These are phyloP conservation scores for Tachypleus tridentatus DNA, from an alignment of 1,140 invertebrate species.

Conservation along the genomic window DNA sequence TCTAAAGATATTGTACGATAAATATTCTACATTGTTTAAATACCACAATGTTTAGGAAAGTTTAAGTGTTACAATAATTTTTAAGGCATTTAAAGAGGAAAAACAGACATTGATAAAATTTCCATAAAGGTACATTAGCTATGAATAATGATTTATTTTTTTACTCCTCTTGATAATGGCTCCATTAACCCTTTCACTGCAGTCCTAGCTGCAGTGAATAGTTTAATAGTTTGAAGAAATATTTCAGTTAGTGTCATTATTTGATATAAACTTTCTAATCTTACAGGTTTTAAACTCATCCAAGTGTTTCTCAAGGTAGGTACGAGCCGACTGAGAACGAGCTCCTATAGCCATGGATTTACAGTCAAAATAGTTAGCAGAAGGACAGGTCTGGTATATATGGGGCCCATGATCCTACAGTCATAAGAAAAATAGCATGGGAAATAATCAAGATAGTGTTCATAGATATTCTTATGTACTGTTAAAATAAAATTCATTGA, in stretches of 20 bases:
- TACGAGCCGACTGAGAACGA: constrained; percentile 93
- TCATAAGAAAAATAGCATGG: constrained; percentile 1
- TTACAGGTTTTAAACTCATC: constrained; percentile 54
- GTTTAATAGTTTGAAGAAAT: too few species aligned
- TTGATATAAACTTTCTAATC: constrained; percentile 2
- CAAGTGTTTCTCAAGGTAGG: constrained; percentile 89
- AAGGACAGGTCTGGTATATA: constrained; percentile 96
- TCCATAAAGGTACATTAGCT: not conserved
- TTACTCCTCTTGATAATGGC: not conserved
- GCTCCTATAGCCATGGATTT: constrained; percentile 98
- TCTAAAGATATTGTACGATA: too few species aligned
- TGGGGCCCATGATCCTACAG: constrained; percentile 79
- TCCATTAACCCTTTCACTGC: too few species aligned
- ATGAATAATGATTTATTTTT: constrained; percentile 3
- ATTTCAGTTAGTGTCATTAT: too few species aligned
- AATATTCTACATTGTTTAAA: too few species aligned
- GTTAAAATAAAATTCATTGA: too few species aligned
- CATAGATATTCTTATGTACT: too few species aligned
- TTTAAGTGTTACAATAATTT: too few species aligned
- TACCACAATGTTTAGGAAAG: too few species aligned
- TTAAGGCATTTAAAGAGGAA: too few species aligned
- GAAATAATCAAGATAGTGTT: not conserved
- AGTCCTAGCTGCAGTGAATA: too few species aligned
- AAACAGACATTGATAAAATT: too few species aligned
- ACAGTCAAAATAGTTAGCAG: constrained; percentile 94